phyloP scores from a whole-genome alignment of 2,797 vertebrate genomes.

The Meda fulgida region DNA sequence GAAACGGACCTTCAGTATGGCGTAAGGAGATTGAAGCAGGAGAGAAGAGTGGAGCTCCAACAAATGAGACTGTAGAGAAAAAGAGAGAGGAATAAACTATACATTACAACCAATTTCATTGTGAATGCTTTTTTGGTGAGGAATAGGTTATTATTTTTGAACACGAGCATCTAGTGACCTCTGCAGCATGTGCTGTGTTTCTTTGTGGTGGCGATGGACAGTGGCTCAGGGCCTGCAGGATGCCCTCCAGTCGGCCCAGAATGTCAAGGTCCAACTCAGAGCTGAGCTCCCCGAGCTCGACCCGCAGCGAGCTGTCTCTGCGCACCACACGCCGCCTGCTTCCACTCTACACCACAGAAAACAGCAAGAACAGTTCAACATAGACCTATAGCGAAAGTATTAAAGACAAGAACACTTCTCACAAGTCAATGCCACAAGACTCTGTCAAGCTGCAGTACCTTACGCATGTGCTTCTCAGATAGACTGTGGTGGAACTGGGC shows the following conservation, averaged over 20 bases:
- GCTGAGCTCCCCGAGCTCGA: conserved; percentile 84
- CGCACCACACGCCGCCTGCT: conserved; percentile 75
- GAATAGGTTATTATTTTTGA: not conserved
- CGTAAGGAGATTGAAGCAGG: conserved; percentile 82
- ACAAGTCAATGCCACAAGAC: not conserved
- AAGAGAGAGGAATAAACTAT: not conserved
- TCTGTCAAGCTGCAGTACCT: conserved; percentile 64
- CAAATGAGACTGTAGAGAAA: conserved; percentile 66
- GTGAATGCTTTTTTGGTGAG: no score
- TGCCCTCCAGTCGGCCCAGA: conserved; percentile 79
- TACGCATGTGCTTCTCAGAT: conserved; percentile 78
- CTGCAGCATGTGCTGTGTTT: conserved; percentile 5
- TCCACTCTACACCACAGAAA: conserved; percentile 71
- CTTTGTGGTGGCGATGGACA: conserved; percentile 59
- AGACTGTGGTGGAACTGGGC: conserved; percentile 86
- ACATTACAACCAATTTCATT: not conserved
- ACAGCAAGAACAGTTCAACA: not conserved
- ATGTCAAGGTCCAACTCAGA: conserved; percentile 87
- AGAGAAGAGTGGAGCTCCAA: conserved; percentile 76
- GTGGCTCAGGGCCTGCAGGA: conserved; percentile 76
- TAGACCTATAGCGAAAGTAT: not conserved
- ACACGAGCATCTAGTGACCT: conserved; percentile 64
- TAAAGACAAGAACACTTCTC: conserved; percentile 16
- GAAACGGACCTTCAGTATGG: conserved; percentile 83
- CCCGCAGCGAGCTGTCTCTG: conserved; percentile 76